A percentile compares a stretch with the other conserved stretches of the same genome.
phyloP scores from a whole-genome alignment of 2,113 vertebrate species.

The Orycteropus afer region DNA sequence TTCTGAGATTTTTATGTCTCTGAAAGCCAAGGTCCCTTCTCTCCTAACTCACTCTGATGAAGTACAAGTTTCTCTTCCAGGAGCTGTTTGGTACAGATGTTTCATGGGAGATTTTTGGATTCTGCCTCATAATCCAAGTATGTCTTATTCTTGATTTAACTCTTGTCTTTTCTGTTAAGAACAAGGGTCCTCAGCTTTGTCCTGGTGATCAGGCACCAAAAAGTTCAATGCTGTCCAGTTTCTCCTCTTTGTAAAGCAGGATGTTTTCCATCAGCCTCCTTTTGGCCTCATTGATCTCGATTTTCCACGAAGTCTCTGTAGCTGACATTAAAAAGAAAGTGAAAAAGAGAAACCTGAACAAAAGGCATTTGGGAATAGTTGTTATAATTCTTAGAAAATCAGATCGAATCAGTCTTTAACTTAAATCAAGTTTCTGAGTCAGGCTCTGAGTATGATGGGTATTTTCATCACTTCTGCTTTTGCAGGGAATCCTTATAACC shows the following conservation, averaged over 20 bases:
- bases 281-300: slow-evolving; percentile 88
- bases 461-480: background rate
- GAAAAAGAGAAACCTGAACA: slow-evolving; percentile 14
- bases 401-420: background rate
- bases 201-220: slow-evolving; percentile 82
- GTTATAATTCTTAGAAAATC: slow-evolving; percentile 9
- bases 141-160: background rate
- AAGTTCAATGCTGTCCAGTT: slow-evolving; percentile 86
- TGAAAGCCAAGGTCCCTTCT: background rate
- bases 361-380: background rate
- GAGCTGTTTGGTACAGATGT: background rate
- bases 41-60: background rate
- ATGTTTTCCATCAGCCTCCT: slow-evolving; percentile 89
- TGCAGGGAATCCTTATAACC: background rate
- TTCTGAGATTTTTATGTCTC: background rate
- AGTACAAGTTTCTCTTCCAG: slow-evolving; percentile 12
- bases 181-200: background rate
- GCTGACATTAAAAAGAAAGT: slow-evolving; percentile 69
- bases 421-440: background rate
- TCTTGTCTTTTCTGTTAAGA: background rate
- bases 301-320: slow-evolving; percentile 84
- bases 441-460: background rate
- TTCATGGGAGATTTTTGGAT: background rate
- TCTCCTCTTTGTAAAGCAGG: slow-evolving; percentile 87
- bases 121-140: background rate